Evolutionary conservation across 2,113 vertebrate genomes (phyloP), one percentile per base, ranked within the genome.

Genomic region (Nestor notabilis): DNA sequence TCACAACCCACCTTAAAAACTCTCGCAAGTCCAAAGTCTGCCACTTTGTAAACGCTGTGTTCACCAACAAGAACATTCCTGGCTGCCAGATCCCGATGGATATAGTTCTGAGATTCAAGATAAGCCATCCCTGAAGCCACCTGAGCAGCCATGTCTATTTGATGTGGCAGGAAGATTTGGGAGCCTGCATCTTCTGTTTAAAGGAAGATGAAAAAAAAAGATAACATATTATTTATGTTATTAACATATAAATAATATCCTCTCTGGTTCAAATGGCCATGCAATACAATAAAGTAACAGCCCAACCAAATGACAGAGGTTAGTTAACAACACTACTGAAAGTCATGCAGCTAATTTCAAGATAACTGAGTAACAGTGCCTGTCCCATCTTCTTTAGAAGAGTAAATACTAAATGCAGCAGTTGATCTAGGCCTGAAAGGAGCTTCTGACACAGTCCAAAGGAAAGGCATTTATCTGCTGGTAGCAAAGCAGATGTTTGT

Each of bases 51-150:
- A 97, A 99, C 96, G 93, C 98, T 98, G 87, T 99, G 99, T 55
- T 99, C 99, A 8, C 99, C 99, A 89, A 99, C 99, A 64, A 99
- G 98, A 43, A 99, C 99, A 53, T 99, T 99, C 83, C 99, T 98
- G 65, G 99, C 99, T 53, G 99, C 99, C 94, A 99, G 97, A 95
- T 99, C 99, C 95, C 99, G 98, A 93, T 99, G 99, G 87, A 99
- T 99, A 61, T 99, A 99, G 96, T 99, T 99, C 97, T 99, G 99
- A 5, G 98, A 97, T 97, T 99, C 99, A 46, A 99, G 97, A 66
- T 99, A 99, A 17, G 99, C 99, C 99, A 99, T 99, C 19, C 99
- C 99, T 1, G 98, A 97, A 6, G 99, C 99, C 69, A 99, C 99
- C 94, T 99, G 99, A 10, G 99, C 98, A 2, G 98, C 99, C 98